Conservation (phyloP, 1,140 invertebrate species). For the Euborellia annulipes region DNA sequence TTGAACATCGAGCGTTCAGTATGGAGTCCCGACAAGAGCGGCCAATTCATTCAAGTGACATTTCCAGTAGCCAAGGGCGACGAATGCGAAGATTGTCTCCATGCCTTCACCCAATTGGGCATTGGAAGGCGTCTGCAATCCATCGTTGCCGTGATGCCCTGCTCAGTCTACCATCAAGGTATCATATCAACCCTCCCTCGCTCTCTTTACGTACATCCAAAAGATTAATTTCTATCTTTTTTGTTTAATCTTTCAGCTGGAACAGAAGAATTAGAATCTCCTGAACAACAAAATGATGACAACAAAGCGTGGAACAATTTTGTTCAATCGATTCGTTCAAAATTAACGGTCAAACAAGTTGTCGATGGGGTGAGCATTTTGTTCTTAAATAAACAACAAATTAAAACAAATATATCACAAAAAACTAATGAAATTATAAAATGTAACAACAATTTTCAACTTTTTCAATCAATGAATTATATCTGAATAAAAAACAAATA, state of each 20-base stretch:
- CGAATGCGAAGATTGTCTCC: conserved; percentile 49
- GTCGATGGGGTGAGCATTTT: conserved; percentile 47
- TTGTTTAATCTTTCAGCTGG: background rate
- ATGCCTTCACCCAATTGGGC: conserved; percentile 50
- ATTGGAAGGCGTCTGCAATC: conserved; percentile 52
- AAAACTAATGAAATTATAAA: no score
- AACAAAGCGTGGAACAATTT: conserved; percentile 47
- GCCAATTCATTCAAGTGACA: conserved; percentile 47
- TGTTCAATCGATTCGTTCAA: conserved; percentile 54
- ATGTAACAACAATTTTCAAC: no score
- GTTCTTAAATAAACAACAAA: no score
- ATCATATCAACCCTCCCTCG: background rate
- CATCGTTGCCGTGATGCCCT: conserved; percentile 42
- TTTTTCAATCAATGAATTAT: no score
- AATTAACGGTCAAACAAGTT: conserved; percentile 70
- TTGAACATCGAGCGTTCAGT: conserved; percentile 49
- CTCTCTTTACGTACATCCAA: background rate
- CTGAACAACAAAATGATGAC: conserved; percentile 16
- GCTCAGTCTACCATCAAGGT: no score
- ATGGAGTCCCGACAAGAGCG: conserved; percentile 45
- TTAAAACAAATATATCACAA: no score
- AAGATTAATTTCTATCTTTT: background rate
- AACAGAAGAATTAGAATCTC: background rate
- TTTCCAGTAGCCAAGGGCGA: conserved; percentile 50
- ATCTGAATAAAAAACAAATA: no score